Evolutionary conservation across 2,113 vertebrate genomes (phyloP), one percentile per base, ranked within the genome.

Genomic region (Microtus oregoni): DNA sequence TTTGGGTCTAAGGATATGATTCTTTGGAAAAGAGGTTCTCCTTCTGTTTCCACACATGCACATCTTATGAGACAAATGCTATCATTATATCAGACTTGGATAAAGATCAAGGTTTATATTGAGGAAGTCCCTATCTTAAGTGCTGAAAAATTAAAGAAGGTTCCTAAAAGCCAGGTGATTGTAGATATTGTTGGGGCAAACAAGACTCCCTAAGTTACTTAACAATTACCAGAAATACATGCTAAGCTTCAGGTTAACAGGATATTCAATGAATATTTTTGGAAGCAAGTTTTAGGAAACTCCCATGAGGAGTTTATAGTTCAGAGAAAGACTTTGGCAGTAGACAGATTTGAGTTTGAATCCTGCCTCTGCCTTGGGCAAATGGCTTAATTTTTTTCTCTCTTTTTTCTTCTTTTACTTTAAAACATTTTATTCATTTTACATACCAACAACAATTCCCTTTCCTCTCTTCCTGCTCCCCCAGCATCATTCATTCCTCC

Each of bases 21-120:
- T 17, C 17, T 20, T 58, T 58, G 58, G 19, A 58, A 58, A 58
- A 58, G 19, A 58, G 55, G 55, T 58, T 58, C 55, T 58, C 6
- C 55, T 58, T 58, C 19, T 58, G 58, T 58, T 58, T 58, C 58
- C 58, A 47, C 41, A 35, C 14, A 75, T 92, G 86, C 3, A 85
- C 90, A 91, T 89, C 32, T 89, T 91, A n/a, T 44, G 94, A 94
- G 55, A 91, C 61, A 94, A 86, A 83, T 89, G 7, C 19, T 94
- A 75, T 85, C 65, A 70, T 86, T 72, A 93, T 91, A 65, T 94
- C 91, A 94, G 50, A 90, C 50, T 88, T 96, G 90, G 78, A 94
- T 85, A 44, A 79, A 96, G 19, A 93, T 50, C 78, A 92, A 95
- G 9, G 6, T 93, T 94, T 70, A 86, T 92, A 88, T 24, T 86